Evolutionary conservation across 2,888 invertebrate genomes (phyloP).

Genomic region (Drosophila mimetica): DNA sequence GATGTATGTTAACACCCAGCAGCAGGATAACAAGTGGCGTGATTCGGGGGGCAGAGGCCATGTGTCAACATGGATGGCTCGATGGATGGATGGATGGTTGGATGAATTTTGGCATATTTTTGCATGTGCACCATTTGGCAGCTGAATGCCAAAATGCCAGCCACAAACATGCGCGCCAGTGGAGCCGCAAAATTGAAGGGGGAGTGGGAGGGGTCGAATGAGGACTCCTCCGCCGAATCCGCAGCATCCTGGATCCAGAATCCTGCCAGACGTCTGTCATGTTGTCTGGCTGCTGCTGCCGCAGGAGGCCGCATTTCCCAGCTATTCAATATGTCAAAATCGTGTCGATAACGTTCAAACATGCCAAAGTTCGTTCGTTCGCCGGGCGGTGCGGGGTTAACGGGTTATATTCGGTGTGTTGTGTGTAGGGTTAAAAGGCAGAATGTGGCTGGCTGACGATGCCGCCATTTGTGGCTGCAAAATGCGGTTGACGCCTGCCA

Average conservation of each 20-base stretch:
- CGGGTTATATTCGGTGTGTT: too few relatives aligned
- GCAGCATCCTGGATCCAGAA: slow-evolving; percentile 4
- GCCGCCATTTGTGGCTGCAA: slow-evolving; percentile 67
- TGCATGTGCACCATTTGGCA: slow-evolving; percentile 80
- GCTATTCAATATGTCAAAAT: slow-evolving; percentile 81
- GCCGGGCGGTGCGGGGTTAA: too few relatives aligned
- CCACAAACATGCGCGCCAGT: slow-evolving; percentile 68
- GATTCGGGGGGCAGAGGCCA: slow-evolving; percentile 39
- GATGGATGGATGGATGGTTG: slow-evolving; percentile 56
- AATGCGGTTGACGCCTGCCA: slow-evolving; percentile 34
- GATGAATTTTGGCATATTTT: slow-evolving; percentile 77
- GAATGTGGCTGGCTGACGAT: slow-evolving; percentile 23
- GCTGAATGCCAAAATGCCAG: slow-evolving; percentile 78
- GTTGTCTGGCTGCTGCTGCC: slow-evolving; percentile 33
- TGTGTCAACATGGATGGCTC: slow-evolving; percentile 61
- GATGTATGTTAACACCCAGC: slow-evolving; percentile 78
- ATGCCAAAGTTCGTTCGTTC: slow-evolving; percentile 24
- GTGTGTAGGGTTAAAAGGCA: slow-evolving; percentile 9
- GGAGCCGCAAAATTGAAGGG: slow-evolving; percentile 25
- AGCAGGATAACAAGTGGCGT: slow-evolving; percentile 17
- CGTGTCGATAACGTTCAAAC: slow-evolving; percentile 78
- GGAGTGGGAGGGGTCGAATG: background rate
- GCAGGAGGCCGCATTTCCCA: slow-evolving; percentile 68
- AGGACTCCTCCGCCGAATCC: background rate
- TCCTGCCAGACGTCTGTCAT: slow-evolving; percentile 43